A percentile compares a stretch with the other conserved stretches of the same genome.
phyloP scores from a whole-genome alignment of 2,113 vertebrate genomes.

The Tricholaema leucomelas region DNA sequence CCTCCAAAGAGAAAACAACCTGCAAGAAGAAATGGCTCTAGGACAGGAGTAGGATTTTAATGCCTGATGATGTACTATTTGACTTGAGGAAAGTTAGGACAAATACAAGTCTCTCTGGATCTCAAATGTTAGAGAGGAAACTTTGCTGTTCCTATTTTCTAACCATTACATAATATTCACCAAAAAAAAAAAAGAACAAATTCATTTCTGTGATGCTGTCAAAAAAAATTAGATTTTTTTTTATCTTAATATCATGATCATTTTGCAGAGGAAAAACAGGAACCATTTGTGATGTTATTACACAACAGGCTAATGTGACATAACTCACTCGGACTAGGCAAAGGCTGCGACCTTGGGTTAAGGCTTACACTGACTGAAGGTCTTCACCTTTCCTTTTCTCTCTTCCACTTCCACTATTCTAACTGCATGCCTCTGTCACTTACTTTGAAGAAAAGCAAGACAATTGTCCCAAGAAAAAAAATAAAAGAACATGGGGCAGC shows the following conservation, averaged over 20 bases:
- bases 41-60: not conserved
- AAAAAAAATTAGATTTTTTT: not conserved
- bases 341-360: not conserved
- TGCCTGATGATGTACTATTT: not conserved
- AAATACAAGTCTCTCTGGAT: not conserved
- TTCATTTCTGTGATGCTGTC: not conserved
- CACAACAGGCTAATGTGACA: conserved; percentile 5
- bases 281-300: conserved; percentile 12
- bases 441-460: not conserved
- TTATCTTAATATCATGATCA: not conserved
- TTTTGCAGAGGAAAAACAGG: not conserved
- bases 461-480: not conserved
- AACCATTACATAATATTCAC: not conserved
- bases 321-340: conserved; percentile 6
- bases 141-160: not conserved
- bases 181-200: not conserved
- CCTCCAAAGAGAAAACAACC: not conserved
- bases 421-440: not conserved
- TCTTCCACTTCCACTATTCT: not conserved
- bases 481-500: too few species aligned
- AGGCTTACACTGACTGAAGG: not conserved
- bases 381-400: not conserved
- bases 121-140: not conserved
- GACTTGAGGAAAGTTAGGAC: too few species aligned
- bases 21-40: not conserved